Evolutionary conservation across 2,888 invertebrate species (phyloP), one percentile per base, ranked within the genome.

Genomic region (Eurytoma californica): DNA sequence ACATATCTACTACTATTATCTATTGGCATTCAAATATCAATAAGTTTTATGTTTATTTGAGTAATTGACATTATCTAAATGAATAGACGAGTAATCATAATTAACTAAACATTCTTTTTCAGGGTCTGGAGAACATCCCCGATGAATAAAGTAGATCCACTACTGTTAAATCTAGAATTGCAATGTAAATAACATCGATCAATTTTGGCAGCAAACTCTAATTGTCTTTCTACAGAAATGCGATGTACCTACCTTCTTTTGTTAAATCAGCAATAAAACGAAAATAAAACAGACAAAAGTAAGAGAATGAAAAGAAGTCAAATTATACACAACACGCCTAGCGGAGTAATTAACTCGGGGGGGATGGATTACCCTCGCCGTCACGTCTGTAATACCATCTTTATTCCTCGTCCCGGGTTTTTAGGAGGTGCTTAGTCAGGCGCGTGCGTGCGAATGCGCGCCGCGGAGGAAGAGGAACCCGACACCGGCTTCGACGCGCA

Each of bases 61-160:
- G 5, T 14, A 28, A 61, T 16, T 2, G 13, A 30, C n/a, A n/a
- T n/a, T 53, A 39, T 9, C 9, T 53, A 13, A 13, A 49, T 20
- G 1, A 3, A 20, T 18, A 61, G 7, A 4, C 5, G 7, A 61
- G 28, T 16, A 7, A 61, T 61, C 28, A 9, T 5, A 3, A 9
- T 61, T 16, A 9, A 2, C 9, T 61, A 3, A 63, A 47, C 65
- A 39, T 61, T 61, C 58, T 3, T 30, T 83, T 82, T 49, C 80
- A 84, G 84, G 84, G 82, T 51, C 61, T 84, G 28, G 84, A 84
- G 51, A 79, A 78, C 49, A 82, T 84, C 47, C 82, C 83, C 3
- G 83, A 84, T 57, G 57, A 77, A 0, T 70, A 70, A 68, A n/a
- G 12, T 9, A 20, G 5, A 3, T 47, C 18, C 39, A 24, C 3